These are phyloP conservation scores for Laspeyria flexula DNA, from an alignment of 2,888 invertebrate species.

Conservation along the genomic window DNA sequence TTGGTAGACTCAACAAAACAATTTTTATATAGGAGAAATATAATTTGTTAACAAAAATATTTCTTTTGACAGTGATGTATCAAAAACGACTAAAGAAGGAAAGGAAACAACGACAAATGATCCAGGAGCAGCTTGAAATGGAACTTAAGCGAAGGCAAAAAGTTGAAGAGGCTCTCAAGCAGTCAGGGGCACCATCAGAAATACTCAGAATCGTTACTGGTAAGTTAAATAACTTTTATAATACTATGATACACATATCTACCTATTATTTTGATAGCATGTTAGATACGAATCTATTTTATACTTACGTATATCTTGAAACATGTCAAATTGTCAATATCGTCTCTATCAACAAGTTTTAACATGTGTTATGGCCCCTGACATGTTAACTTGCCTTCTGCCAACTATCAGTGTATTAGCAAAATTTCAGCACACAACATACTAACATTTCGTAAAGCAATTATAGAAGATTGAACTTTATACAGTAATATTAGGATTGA, in stretches of 20 bases:
- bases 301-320: constrained; percentile 20
- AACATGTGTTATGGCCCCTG: constrained; percentile 71
- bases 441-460: constrained; percentile 32
- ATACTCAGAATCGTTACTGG: constrained; percentile 93
- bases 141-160: constrained; percentile 93
- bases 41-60: constrained; percentile 2
- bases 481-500: constrained; percentile 53
- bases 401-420: constrained; percentile 76
- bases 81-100: constrained; percentile 97
- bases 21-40: background rate
- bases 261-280: no score
- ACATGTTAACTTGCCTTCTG: constrained; percentile 85
- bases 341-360: constrained; percentile 75
- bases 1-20: background rate
- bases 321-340: constrained; percentile 68
- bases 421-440: constrained; percentile 48
- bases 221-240: no score
- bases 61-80: constrained; percentile 89
- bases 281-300: background rate
- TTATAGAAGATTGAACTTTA: constrained; percentile 61
- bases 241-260: no score
- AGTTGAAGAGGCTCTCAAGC: constrained; percentile 92
- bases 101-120: constrained; percentile 91
- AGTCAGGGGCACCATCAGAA: constrained; percentile 90
- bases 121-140: constrained; percentile 94